These are phyloP conservation scores for Elephas maximus DNA, from an alignment of 2,113 vertebrate species.

Conservation along the genomic window DNA sequence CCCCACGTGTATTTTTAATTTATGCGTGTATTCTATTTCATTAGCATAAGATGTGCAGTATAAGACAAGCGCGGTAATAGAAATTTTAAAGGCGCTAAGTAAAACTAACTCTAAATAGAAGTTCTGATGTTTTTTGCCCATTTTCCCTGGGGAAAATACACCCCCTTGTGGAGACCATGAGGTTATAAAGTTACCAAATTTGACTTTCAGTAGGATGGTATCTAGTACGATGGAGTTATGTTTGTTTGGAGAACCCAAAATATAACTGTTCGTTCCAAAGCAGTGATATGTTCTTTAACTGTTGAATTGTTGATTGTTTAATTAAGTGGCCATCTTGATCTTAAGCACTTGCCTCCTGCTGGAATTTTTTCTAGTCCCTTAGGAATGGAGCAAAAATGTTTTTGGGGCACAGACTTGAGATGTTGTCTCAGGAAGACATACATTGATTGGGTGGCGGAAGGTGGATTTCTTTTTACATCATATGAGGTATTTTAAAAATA, in stretches of 20 bases:
- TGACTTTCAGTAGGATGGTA: not conserved
- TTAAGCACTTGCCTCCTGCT: not conserved
- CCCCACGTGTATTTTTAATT: not conserved
- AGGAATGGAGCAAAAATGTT: accelerated
- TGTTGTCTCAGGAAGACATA: not conserved
- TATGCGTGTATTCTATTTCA: not conserved
- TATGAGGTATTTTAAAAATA: not conserved
- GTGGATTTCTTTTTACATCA: not conserved
- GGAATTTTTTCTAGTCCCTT: accelerated
- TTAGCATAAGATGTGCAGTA: not conserved
- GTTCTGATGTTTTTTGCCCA: not conserved
- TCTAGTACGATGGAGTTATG: accelerated
- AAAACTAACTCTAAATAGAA: not conserved
- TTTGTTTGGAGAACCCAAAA: not conserved
- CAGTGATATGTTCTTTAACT: not conserved
- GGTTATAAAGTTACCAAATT: not conserved
- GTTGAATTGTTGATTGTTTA: accelerated
- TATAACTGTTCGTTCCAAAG: not conserved
- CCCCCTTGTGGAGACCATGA: accelerated
- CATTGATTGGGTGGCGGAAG: not conserved
- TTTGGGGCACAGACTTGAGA: not conserved
- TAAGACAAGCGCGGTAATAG: not conserved
- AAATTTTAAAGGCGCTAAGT: not conserved
- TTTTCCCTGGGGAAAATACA: not conserved
- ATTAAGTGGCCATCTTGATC: not conserved